A percentile compares a stretch with the other conserved stretches of the same genome.
Evolutionary conservation across 2,888 invertebrate genomes (phyloP).

Genomic region (Idaea dimidiata): DNA sequence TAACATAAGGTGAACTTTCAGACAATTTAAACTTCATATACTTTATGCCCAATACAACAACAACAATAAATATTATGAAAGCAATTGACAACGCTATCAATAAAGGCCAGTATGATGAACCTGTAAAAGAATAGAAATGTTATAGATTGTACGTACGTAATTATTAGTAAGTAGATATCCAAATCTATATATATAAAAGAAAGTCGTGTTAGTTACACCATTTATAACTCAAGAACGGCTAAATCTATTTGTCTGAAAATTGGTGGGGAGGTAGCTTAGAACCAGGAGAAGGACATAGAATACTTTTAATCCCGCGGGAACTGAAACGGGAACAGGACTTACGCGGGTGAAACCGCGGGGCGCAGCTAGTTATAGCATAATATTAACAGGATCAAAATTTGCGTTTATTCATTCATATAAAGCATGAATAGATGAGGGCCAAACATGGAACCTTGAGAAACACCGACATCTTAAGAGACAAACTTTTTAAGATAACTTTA

Average conservation of each 20-base stretch:
- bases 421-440: neutral
- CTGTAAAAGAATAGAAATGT: slow-evolving; percentile 43
- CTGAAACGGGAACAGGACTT: no score
- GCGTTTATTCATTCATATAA: neutral
- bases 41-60: slow-evolving; percentile 67
- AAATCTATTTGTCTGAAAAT: no score
- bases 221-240: no score
- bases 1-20: slow-evolving; percentile 67
- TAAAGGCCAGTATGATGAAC: slow-evolving; percentile 68
- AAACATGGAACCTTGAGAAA: neutral
- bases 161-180: no score
- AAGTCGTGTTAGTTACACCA: no score
- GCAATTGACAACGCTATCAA: slow-evolving; percentile 66
- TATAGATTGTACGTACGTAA: neutral
- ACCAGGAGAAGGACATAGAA: no score
- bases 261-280: no score
- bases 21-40: slow-evolving; percentile 70
- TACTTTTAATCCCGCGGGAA: no score
- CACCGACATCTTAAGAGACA: neutral
- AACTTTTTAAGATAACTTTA: neutral
- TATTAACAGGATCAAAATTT: no score
- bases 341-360: no score
- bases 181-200: no score
- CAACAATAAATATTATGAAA: slow-evolving; percentile 67
- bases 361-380: no score